phyloP scores from a whole-genome alignment of 2,113 vertebrate genomes.

The Rhabdomys dilectus region DNA sequence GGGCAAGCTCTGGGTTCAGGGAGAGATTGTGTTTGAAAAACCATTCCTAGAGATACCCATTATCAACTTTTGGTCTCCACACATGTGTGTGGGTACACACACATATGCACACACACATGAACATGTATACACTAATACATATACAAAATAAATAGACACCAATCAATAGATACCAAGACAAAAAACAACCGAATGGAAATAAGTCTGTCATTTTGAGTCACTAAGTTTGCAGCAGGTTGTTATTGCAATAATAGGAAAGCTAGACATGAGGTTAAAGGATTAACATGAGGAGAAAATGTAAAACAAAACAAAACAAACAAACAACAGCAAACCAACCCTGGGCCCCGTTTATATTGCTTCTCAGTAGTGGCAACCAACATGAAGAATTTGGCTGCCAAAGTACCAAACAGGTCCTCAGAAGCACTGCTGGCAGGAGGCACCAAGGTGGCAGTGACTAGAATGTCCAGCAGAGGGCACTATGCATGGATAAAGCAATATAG shows the following conservation, averaged over 20 bases:
- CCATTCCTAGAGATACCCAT: not conserved
- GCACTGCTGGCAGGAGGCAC: not conserved
- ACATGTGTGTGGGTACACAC: not conserved
- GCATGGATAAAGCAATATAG: not conserved
- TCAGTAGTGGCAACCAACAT: not conserved
- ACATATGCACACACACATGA: no score
- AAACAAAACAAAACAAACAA: not conserved
- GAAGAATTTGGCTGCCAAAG: not conserved
- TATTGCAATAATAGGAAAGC: not conserved
- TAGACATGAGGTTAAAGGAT: slow-evolving; percentile 28
- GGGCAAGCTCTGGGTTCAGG: not conserved
- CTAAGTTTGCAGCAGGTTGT: slow-evolving; percentile 32
- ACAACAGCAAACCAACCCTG: not conserved
- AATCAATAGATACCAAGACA: not conserved
- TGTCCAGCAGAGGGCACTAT: slow-evolving; percentile 65
- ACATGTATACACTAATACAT: not conserved
- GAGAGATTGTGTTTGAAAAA: not conserved
- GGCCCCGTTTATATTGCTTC: not conserved
- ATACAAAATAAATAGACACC: not conserved
- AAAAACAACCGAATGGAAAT: slow-evolving; percentile 18
- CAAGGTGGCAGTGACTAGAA: not conserved
- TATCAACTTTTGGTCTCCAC: not conserved
- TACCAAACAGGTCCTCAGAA: not conserved
- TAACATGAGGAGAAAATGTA: not conserved
- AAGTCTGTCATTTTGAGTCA: not conserved